These are phyloP conservation scores for Ips typographus DNA, from an alignment of 1,140 invertebrate genomes.

Conservation along the genomic window DNA sequence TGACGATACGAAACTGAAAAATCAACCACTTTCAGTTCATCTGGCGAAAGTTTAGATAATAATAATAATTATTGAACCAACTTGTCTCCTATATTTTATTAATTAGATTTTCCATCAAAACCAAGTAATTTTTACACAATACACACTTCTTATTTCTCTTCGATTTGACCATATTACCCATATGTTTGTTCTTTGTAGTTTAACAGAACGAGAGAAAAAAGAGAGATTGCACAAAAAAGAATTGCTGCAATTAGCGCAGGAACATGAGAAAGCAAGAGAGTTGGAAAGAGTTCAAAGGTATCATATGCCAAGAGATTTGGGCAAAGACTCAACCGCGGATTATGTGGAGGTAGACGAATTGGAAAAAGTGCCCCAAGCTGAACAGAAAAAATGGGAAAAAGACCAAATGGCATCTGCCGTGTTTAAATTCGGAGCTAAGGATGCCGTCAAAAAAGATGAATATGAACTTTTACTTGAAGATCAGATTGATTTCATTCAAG, in stretches of 20 bases:
- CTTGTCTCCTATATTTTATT: too few species aligned
- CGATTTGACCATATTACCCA: too few species aligned
- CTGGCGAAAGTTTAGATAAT: too few species aligned
- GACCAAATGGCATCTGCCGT: constrained; percentile 94
- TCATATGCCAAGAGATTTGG: constrained; percentile 84
- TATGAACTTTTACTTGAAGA: constrained; percentile 95
- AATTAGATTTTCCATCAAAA: too few species aligned
- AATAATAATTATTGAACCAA: too few species aligned
- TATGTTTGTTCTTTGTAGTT: constrained; percentile 52
- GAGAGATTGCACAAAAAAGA: constrained; percentile 91
- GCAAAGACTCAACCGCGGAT: constrained; percentile 66
- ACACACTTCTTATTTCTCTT: too few species aligned
- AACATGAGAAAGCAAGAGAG: constrained; percentile 92
- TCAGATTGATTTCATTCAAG: constrained; percentile 97
- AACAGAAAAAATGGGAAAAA: constrained; percentile 98
- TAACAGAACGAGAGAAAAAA: constrained; percentile 83
- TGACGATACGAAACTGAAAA: too few species aligned
- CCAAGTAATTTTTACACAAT: too few species aligned
- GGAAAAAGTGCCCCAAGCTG: constrained; percentile 85
- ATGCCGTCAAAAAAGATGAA: constrained; percentile 73
- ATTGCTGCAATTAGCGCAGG: constrained; percentile 86
- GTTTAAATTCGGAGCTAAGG: constrained; percentile 90
- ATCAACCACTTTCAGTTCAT: too few species aligned
- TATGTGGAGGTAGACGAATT: constrained; percentile 88
- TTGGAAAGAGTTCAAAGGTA: constrained; percentile 91